Percentiles rank a stretch among this genome's conserved stretches.
Conservation (phyloP, 2,797 vertebrate genomes). For the Clangula hyemalis region DNA sequence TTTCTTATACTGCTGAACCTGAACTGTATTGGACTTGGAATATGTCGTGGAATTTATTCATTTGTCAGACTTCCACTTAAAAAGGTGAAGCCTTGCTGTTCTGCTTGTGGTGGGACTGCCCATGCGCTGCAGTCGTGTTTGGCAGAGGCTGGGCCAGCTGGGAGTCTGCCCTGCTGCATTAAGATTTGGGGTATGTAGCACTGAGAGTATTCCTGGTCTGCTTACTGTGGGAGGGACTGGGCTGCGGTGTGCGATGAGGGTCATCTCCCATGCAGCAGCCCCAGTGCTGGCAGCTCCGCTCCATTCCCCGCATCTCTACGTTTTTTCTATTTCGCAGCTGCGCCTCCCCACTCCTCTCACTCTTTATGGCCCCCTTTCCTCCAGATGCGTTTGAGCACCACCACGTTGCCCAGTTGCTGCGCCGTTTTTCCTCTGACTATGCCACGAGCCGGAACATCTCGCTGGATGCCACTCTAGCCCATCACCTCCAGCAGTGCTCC, state of each 20-base stretch:
- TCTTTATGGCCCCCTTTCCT: constrained; percentile 82
- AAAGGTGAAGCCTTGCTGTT: neutral
- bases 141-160: neutral
- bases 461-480: constrained; percentile 92
- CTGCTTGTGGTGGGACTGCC: neutral
- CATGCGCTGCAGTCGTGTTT: accelerated
- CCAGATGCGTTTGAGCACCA: constrained; percentile 93
- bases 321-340: constrained; percentile 8
- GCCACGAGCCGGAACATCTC: constrained; percentile 85
- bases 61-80: neutral
- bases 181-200: neutral
- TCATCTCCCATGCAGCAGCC: neutral
- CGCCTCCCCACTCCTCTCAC: constrained; percentile 69
- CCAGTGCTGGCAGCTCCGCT: neutral
- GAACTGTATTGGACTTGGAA: neutral
- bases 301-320: neutral
- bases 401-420: constrained; percentile 93
- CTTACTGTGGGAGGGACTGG: neutral
- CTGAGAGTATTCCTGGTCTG: neutral
- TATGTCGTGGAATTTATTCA: neutral
- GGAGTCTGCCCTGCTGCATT: neutral
- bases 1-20: neutral
- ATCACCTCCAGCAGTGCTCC: constrained; percentile 97
- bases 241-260: neutral
- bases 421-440: constrained; percentile 91